Conservation (phyloP, 2,888 invertebrate genomes). For the Sepiola atlantica region DNA sequence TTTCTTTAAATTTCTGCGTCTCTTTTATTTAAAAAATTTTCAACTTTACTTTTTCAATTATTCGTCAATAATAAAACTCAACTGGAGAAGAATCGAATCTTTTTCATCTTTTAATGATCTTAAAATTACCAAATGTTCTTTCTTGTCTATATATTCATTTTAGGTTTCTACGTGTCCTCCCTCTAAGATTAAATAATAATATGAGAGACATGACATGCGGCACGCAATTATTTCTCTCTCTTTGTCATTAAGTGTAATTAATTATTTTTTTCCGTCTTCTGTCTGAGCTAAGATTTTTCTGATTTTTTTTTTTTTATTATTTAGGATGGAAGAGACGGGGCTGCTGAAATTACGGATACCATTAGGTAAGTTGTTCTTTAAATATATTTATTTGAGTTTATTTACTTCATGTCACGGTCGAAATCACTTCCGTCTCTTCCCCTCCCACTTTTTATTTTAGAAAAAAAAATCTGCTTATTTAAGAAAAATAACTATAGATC, state of each 20-base stretch:
- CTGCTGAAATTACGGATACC: constrained; percentile 91
- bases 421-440: neutral
- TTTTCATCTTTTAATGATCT: neutral
- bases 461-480: neutral
- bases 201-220: neutral
- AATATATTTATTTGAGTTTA: constrained; percentile 36
- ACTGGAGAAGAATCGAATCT: neutral
- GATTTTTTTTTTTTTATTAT: constrained; percentile 48
- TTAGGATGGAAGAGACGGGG: constrained; percentile 81
- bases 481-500: neutral
- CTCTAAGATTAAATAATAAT: neutral
- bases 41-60: neutral
- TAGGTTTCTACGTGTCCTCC: neutral
- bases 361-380: constrained; percentile 81
- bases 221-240: neutral
- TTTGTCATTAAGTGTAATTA: neutral
- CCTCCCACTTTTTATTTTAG: neutral
- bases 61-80: neutral
- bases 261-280: neutral
- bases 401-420: neutral
- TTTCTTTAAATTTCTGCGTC: neutral
- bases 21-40: neutral
- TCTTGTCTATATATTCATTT: neutral
- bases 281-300: neutral
- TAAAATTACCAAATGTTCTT: neutral